Evolutionary conservation across 2,888 invertebrate species (phyloP).

Genomic region (Ditylenchus weischeri): DNA sequence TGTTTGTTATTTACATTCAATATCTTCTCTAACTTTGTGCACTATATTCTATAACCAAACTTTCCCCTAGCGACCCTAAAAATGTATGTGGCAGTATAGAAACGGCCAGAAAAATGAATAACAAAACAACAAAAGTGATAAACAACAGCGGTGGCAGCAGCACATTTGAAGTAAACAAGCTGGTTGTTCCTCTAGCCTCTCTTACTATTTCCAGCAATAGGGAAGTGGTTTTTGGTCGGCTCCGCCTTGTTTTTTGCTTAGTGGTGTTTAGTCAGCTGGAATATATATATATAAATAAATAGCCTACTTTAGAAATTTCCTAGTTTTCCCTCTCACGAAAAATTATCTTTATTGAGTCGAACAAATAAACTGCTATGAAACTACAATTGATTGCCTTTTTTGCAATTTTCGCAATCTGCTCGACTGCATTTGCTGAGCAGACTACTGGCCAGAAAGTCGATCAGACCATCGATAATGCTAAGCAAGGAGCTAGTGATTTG

Average conservation of each 20-base stretch:
- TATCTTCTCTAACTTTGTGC: too few relatives aligned
- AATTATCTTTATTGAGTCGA: not conserved
- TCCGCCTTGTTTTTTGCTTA: constrained; percentile 3
- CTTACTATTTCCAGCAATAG: not conserved
- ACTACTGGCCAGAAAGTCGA: constrained; percentile 1
- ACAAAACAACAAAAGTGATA: too few relatives aligned
- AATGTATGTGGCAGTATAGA: too few relatives aligned
- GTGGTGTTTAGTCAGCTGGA: not conserved
- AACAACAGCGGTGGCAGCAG: too few relatives aligned
- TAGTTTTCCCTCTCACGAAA: not conserved
- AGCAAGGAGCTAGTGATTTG: not conserved
- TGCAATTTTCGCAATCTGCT: not conserved
- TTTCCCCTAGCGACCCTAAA: too few relatives aligned
- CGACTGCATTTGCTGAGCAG: not conserved
- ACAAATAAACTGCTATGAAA: not conserved
- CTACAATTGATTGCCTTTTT: not conserved
- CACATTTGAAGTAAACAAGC: too few relatives aligned
- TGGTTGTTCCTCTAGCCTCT: too few relatives aligned
- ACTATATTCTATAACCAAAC: too few relatives aligned
- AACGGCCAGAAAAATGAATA: too few relatives aligned
- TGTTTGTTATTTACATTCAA: too few relatives aligned
- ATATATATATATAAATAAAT: not conserved
- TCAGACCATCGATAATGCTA: not conserved
- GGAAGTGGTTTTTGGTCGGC: constrained; percentile 6
- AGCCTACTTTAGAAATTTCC: not conserved